These are phyloP conservation scores for Camarhynchus parvulus DNA, from an alignment of 2,113 vertebrate species.

Conservation along the genomic window DNA sequence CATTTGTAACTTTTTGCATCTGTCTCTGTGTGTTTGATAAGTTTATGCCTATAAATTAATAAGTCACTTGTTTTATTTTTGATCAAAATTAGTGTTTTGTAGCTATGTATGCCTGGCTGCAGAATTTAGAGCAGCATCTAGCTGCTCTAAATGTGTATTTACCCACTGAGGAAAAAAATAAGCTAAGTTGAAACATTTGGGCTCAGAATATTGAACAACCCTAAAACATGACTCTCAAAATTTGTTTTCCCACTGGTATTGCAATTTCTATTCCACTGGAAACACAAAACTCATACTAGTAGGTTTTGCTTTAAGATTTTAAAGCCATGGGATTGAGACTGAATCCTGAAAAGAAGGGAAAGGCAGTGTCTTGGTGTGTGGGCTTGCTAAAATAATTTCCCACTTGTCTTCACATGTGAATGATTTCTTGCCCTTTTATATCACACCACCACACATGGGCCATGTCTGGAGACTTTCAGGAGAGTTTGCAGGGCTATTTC, in stretches of 20 bases:
- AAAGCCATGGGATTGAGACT: slow-evolving; percentile 1
- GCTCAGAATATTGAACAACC: neutral
- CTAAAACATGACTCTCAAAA: neutral
- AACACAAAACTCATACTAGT: neutral
- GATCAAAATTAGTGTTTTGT: slow-evolving; percentile 32
- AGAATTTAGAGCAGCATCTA: slow-evolving; percentile 34
- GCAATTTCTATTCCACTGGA: neutral
- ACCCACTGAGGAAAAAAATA: slow-evolving; percentile 36
- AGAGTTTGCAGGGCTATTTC: neutral
- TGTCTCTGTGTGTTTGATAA: neutral
- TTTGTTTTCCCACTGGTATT: neutral
- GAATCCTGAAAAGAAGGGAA: slow-evolving; percentile 15
- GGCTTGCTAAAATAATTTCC: slow-evolving; percentile 11
- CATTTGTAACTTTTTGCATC: slow-evolving; percentile 39
- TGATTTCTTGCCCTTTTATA: slow-evolving; percentile 16
- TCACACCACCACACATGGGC: neutral
- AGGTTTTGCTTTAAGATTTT: slow-evolving; percentile 34
- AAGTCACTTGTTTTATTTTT: slow-evolving; percentile 25
- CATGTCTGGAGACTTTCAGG: neutral
- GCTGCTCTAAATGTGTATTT: slow-evolving; percentile 52
- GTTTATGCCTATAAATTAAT: slow-evolving; percentile 35
- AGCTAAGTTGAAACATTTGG: neutral
- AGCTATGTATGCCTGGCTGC: slow-evolving; percentile 17
- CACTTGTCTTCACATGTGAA: neutral
- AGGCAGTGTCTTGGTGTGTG: neutral